Conservation (phyloP, 2,888 invertebrate species). For the Notodonta dromedarius region DNA sequence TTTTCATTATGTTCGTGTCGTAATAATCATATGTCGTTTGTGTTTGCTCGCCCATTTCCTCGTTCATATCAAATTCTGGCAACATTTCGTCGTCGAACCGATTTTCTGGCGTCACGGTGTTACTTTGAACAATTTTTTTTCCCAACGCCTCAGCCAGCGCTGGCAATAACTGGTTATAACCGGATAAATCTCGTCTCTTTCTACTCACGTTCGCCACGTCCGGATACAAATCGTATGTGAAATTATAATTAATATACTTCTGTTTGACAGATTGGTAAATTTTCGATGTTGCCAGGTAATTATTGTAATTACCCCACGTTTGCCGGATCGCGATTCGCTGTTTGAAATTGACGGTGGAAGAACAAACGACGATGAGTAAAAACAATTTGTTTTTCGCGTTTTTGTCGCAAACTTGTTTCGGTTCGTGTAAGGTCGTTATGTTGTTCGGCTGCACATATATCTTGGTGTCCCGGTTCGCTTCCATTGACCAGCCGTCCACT, state of each 20-base stretch:
- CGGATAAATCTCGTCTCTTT: slow-evolving; percentile 57
- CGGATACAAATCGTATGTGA: slow-evolving; percentile 60
- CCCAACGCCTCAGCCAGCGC: slow-evolving; percentile 68
- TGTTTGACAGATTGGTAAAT: slow-evolving; percentile 55
- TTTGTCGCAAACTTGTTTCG: slow-evolving; percentile 81
- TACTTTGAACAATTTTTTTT: slow-evolving; percentile 49
- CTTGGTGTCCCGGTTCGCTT: slow-evolving; percentile 88
- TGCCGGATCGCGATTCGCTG: slow-evolving; percentile 87
- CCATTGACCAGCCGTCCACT: slow-evolving; percentile 89
- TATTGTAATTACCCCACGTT: slow-evolving; percentile 87
- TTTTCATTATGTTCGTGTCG: slow-evolving; percentile 74
- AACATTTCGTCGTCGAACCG: slow-evolving; percentile 67
- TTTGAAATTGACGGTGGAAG: slow-evolving; percentile 87
- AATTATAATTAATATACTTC: slow-evolving; percentile 70
- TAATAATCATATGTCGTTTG: slow-evolving; percentile 62
- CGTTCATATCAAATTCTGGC: slow-evolving; percentile 75
- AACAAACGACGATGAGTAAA: slow-evolving; percentile 90
- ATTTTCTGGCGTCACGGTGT: slow-evolving; percentile 62
- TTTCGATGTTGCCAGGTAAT: slow-evolving; percentile 58
- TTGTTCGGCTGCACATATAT: slow-evolving; percentile 89
- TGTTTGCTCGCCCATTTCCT: slow-evolving; percentile 60
- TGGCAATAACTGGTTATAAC: slow-evolving; percentile 61
- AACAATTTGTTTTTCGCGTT: slow-evolving; percentile 72
- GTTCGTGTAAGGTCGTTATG: slow-evolving; percentile 87
- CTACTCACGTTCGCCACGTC: slow-evolving; percentile 43